phyloP scores from a whole-genome alignment of 2,888 invertebrate species.

The Rambutsinella grinnellia region DNA sequence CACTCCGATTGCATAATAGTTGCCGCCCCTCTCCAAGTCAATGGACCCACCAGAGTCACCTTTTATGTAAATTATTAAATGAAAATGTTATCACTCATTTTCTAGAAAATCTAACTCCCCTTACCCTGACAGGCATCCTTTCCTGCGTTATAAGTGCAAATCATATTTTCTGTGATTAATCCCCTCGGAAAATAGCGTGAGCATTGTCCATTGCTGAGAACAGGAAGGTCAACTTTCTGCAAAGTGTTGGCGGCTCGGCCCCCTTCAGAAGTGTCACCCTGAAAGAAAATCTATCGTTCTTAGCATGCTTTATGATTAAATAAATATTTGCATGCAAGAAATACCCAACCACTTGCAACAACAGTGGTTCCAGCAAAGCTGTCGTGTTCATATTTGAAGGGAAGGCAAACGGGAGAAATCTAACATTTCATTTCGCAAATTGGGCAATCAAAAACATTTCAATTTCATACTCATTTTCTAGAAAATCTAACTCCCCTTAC shows the following conservation, averaged over 20 bases:
- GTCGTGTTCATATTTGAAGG: constrained; percentile 44
- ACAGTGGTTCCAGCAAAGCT: constrained; percentile 36
- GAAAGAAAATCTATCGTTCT: no score
- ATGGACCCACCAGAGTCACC: constrained; percentile 64
- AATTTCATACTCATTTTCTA: not conserved
- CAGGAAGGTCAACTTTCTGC: constrained; percentile 57
- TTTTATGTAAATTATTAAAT: not conserved
- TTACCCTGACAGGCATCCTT: constrained; percentile 61
- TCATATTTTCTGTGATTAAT: constrained; percentile 59
- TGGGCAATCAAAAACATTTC: not conserved
- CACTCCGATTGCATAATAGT: constrained; percentile 57
- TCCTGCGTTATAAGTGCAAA: constrained; percentile 60
- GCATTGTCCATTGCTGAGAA: constrained; percentile 51
- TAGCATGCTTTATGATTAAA: constrained; percentile 7
- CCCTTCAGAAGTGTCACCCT: constrained; percentile 28
- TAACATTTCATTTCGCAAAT: not conserved
- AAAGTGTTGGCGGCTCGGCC: no score
- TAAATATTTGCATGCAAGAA: no score
- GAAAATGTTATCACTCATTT: not conserved
- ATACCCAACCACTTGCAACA: constrained; percentile 55
- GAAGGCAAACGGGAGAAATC: constrained; percentile 57
- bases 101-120: not conserved
- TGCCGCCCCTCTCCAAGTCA: constrained; percentile 46
- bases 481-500: not conserved
- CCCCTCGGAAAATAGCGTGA: constrained; percentile 13